Percentiles rank a stretch among this genome's conserved stretches.
phyloP scores from a whole-genome alignment of 1,140 invertebrate species.

The Drusus annulatus region DNA sequence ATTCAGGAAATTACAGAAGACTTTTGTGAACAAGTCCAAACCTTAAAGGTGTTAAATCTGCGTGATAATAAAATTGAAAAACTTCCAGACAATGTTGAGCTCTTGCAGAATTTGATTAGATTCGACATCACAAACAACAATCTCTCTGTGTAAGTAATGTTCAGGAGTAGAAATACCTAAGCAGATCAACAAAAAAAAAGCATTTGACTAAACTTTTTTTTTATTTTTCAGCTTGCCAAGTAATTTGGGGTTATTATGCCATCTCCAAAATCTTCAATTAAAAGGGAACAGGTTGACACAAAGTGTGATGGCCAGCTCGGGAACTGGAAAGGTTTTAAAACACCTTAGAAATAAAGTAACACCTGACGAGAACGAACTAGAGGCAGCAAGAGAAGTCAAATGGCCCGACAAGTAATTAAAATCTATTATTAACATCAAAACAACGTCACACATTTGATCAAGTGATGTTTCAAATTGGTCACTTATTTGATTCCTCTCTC shows the following conservation, averaged over 20 bases:
- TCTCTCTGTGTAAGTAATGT: constrained; percentile 76
- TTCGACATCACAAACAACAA: constrained; percentile 89
- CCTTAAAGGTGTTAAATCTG: constrained; percentile 83
- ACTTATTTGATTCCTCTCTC: no score
- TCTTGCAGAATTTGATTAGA: constrained; percentile 82
- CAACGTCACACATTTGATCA: no score
- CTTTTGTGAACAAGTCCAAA: constrained; percentile 78
- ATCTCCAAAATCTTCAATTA: constrained; percentile 86
- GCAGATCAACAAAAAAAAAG: neutral
- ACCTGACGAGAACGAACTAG: constrained; percentile 65
- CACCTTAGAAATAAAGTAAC: constrained; percentile 79
- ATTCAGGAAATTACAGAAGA: constrained; percentile 76
- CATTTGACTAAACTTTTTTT: neutral
- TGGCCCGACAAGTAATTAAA: constrained; percentile 79
- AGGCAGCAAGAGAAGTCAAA: constrained; percentile 59
- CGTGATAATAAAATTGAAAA: constrained; percentile 81
- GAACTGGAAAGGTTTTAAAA: constrained; percentile 85
- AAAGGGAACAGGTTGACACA: constrained; percentile 89
- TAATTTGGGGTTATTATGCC: constrained; percentile 81
- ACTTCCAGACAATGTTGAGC: constrained; percentile 84
- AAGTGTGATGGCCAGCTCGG: constrained; percentile 84
- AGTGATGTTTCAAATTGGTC: no score
- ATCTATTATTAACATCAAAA: neutral
- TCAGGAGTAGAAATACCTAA: neutral
- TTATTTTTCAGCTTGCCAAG: constrained; percentile 78